Base-by-base conservation (phyloP, 2,888 invertebrate species). In the Meteorus cinctellus region DNA sequence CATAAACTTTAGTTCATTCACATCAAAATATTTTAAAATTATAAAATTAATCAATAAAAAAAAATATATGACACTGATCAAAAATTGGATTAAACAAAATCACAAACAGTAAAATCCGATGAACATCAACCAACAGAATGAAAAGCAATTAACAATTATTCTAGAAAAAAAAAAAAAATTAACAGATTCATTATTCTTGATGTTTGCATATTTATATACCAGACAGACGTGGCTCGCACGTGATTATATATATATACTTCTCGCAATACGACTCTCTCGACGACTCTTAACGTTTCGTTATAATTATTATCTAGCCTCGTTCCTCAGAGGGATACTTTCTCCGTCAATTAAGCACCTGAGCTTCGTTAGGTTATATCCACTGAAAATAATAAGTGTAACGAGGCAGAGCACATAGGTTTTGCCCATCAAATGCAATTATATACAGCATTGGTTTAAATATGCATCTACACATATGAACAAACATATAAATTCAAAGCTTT, bases 341-440 rank as follows among this genome's bases (percentile, higher is more conserved):
- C 84, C 80, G 77, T 82, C 81, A 81, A 83, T 83, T 83, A 82
- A 77, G 72, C 68, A 80, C 78, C 80, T 79, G 79, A 82, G 79
- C 79, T 80, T 77, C 81, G 77, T 83, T 81, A 81, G 55, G 48
- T 72, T 51, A 48, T 31, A 36, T 29, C 27, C 19, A 72, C 4
- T 45, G 27, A 72, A 24, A 72, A 72, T 72, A 72, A 72, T 72
- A 41, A 41, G 63, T 72, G 48, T 72, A 72, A 72, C 63, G 63
- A 72, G 72, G 41, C 27, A 62, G 27, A 62, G 41, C 62, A 48
- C 16, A 48, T 72, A 62, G 48, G 72, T 72, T 72, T 72, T 72
- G 72, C 63, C 29, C 72, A 72, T 72, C 72, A 72, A 72, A 63
- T 72, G 63, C 48, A 72, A 72, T 72, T 72, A 72, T 48, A 63